These are phyloP conservation scores for Sabellastarte sp. DNA, from an alignment of 2,888 invertebrate species.

Conservation along the genomic window DNA sequence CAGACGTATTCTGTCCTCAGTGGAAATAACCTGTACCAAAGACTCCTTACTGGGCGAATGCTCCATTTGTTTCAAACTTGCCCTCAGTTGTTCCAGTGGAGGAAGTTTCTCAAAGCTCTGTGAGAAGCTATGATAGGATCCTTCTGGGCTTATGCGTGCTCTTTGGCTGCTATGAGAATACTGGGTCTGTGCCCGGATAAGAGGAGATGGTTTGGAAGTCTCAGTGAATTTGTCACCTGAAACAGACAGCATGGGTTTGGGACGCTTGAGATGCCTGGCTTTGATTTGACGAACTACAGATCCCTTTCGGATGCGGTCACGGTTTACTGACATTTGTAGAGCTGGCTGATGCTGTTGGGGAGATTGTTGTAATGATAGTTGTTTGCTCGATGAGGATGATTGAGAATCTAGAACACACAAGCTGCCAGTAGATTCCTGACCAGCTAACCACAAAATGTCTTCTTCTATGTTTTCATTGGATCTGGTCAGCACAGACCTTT, in stretches of 20 bases:
- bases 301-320: conserved; percentile 41
- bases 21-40: no score
- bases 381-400: neutral
- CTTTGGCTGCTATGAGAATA: conserved; percentile 29
- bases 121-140: conserved; percentile 39
- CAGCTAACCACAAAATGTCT: conserved; percentile 40
- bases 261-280: conserved; percentile 11
- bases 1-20: no score
- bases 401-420: conserved; percentile 4
- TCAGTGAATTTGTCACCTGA: conserved; percentile 40
- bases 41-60: neutral
- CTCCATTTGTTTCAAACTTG: conserved; percentile 38
- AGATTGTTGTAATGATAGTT: no score
- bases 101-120: conserved; percentile 35
- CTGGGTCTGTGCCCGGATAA: conserved; percentile 44
- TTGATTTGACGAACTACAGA: conserved; percentile 39
- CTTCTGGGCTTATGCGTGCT: conserved; percentile 31
- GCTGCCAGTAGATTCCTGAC: conserved; percentile 45
- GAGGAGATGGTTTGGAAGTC: conserved; percentile 31
- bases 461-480: conserved; percentile 35
- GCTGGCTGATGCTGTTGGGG: neutral
- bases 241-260: conserved; percentile 32
- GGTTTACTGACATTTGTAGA: conserved; percentile 16
- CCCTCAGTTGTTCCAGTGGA: conserved; percentile 43
- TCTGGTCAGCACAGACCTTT: conserved; percentile 34